A percentile compares a stretch with the other conserved stretches of the same genome.
These are phyloP conservation scores for Dasyornis broadbenti DNA, from an alignment of 2,113 vertebrate genomes.

Conservation along the genomic window DNA sequence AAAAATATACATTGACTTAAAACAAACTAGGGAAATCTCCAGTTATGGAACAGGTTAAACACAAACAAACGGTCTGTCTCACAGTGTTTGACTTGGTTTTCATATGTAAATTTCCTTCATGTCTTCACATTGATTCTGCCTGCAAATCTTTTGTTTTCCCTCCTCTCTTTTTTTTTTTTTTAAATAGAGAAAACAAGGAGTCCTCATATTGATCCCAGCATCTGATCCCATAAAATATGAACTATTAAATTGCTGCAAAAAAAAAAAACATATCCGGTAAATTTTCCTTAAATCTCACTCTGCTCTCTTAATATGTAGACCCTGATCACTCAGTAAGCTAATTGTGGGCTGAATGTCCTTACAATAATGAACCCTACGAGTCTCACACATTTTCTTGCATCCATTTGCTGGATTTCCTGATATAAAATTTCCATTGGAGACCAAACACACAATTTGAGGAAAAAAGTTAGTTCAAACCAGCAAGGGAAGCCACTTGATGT, in stretches of 20 bases:
- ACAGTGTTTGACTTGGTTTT: background rate
- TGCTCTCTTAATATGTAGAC: background rate
- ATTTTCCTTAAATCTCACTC: background rate
- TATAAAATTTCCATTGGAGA: background rate
- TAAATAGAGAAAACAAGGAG: background rate
- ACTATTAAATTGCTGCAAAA: background rate
- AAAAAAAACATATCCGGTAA: background rate
- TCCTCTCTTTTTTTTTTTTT: background rate
- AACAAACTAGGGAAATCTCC: background rate
- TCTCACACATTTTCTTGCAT: background rate
- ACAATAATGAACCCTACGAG: background rate
- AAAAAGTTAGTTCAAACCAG: background rate
- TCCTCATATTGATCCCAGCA: background rate
- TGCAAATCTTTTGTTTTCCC: background rate
- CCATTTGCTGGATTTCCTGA: background rate
- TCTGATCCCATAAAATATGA: background rate
- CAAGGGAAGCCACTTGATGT: background rate
- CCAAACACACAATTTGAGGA: background rate
- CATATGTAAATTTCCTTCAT: background rate
- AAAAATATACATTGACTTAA: background rate
- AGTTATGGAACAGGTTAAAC: background rate
- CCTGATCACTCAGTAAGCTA: background rate
- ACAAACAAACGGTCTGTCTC: background rate
- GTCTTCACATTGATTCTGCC: background rate
- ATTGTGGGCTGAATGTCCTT: background rate